Percentiles rank a stretch among this genome's conserved stretches.
These are phyloP conservation scores for Bombus difficillimus DNA, from an alignment of 1,140 invertebrate genomes.

Conservation along the genomic window DNA sequence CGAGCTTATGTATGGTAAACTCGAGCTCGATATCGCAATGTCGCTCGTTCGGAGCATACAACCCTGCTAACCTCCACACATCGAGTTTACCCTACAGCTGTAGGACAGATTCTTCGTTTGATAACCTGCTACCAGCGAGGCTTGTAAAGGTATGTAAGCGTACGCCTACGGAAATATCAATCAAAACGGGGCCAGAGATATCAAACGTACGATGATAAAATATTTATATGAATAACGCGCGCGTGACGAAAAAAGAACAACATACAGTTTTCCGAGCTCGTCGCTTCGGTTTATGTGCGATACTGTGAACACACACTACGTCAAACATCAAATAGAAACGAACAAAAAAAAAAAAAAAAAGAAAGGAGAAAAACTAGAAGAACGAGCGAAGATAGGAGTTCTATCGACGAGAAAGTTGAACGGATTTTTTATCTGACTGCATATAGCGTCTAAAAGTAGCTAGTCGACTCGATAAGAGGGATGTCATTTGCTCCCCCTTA, in stretches of 20 bases:
- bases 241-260: too few relatives aligned
- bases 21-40: slow-evolving; percentile 52
- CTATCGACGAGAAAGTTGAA: slow-evolving; percentile 34
- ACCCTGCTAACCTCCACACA: neutral
- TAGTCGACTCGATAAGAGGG: slow-evolving; percentile 37
- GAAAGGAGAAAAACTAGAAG: too few relatives aligned
- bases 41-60: slow-evolving; percentile 7
- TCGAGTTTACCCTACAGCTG: neutral
- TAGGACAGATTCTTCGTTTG: neutral
- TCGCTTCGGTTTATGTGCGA: neutral
- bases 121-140: slow-evolving; percentile 16
- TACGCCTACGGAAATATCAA: slow-evolving; percentile 11
- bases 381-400: neutral
- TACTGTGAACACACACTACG: neutral
- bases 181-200: neutral
- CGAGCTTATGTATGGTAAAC: slow-evolving; percentile 49
- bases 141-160: neutral
- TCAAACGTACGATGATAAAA: neutral
- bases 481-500: slow-evolving; percentile 38
- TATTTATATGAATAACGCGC: neutral
- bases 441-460: neutral
- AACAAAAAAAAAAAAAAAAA: too few relatives aligned
- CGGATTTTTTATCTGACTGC: slow-evolving; percentile 43
- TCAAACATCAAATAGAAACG: neutral
- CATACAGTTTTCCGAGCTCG: too few relatives aligned